Evolutionary conservation across 2,797 vertebrate genomes (phyloP).

Genomic region (Thunnus albacares): DNA sequence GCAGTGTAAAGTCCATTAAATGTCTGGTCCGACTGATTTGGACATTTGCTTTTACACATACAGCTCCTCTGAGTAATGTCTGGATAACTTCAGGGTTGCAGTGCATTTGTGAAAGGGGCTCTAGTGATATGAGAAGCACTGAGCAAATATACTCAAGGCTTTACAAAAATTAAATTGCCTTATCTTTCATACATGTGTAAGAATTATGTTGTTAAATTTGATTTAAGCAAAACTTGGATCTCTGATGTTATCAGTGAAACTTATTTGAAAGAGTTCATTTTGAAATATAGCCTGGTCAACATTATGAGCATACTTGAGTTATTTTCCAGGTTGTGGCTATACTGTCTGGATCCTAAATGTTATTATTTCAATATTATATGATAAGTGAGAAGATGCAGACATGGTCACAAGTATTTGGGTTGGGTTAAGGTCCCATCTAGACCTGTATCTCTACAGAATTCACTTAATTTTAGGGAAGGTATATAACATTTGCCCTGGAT

Average conservation of each 20-base stretch:
- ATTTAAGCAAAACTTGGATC: constrained; percentile 9
- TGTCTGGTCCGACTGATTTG: too few species aligned
- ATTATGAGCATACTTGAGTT: not conserved
- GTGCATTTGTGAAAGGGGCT: too few species aligned
- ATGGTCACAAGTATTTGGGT: constrained; percentile 6
- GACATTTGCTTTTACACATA: too few species aligned
- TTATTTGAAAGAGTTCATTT: constrained; percentile 7
- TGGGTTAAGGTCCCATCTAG: not conserved
- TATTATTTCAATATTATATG: constrained; percentile 2
- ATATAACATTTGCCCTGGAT: not conserved
- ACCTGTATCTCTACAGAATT: too few species aligned
- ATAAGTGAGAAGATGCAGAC: constrained; percentile 1
- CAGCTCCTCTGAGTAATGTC: too few species aligned
- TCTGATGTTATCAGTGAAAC: constrained; percentile 16
- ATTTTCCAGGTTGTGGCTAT: constrained; percentile 1
- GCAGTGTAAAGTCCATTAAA: too few species aligned
- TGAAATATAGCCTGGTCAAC: not conserved
- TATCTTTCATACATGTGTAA: constrained; percentile 12
- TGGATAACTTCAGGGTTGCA: too few species aligned
- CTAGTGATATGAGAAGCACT: constrained; percentile 3
- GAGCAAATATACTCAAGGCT: constrained; percentile 29
- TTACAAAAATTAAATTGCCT: constrained; percentile 14
- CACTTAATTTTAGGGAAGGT: not conserved
- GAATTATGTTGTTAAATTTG: not conserved
- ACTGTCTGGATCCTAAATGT: constrained; percentile 5